Base-by-base conservation (phyloP, 2,797 vertebrate species). In the Dipus sagitta region DNA sequence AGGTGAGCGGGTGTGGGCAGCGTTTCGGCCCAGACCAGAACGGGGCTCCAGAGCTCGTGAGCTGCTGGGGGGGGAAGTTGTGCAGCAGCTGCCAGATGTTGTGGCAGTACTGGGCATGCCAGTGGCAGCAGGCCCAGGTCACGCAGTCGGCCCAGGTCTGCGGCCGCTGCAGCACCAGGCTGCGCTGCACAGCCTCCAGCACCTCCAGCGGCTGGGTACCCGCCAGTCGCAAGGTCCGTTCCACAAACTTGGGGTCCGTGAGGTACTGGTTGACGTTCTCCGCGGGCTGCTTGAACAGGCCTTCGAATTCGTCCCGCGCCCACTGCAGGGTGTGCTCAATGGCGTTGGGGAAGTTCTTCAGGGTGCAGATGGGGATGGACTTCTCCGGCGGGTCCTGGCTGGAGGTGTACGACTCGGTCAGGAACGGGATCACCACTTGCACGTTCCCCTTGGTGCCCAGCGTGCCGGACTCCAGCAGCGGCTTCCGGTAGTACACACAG, bases 11-110 rank as follows among this genome's bases (percentile, higher is more conserved):
- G 94, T 99, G 99, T 96, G 99, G 99, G 98, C 99, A 99, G 96
- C 99, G 99, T 98, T 99, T 99, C 90, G 99, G 99, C 58, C 99
- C 99, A 10, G 99, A 99, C 99, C 99, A 99, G 98, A 99, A 99
- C 24, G 99, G 99, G 23, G 99, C 99, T 94, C 99, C 99, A 60
- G 99, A 99, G 97, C 99, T 99, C 9, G 99, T 99, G 52, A 99
- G 98, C 99, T 99, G 99, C 42, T 99, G 98, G 14, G 99, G 99
- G 68, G 99, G 99, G 90, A 65, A 65, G 23, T 26, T 65, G 64
- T 65, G 64, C 64, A 65, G 64, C 23, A 65, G 24, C 21, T 65
- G 64, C 64, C 17, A 17, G 64, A 65, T 65, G 64, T 65, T 65
- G 64, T 65, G 6, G 38, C 20, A 65, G 8, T 65, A 26, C 64